Conservation (phyloP, 2,797 vertebrate species). For the Ciconia nigra region DNA sequence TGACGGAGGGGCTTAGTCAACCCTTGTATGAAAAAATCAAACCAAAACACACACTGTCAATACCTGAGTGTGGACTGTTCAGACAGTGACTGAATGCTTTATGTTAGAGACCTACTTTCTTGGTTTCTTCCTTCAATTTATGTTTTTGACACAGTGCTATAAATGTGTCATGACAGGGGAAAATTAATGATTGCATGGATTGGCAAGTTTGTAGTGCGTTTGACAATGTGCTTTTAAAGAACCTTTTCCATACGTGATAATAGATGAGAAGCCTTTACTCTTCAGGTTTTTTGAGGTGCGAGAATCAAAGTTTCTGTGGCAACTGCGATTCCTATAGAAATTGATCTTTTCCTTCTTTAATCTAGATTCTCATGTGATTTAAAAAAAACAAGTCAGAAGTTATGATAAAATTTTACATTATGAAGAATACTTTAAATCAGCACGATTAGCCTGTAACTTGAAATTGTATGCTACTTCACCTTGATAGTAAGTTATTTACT, state of each 20-base stretch:
- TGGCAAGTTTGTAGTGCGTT: background rate
- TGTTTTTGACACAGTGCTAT: background rate
- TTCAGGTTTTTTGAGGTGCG: background rate
- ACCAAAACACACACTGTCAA: accelerated
- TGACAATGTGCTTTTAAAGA: background rate
- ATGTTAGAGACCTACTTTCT: background rate
- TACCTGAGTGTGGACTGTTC: background rate
- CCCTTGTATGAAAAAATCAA: background rate
- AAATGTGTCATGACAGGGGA: background rate
- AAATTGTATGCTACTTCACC: background rate
- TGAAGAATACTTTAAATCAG: background rate
- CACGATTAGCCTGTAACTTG: background rate
- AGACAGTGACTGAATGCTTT: background rate
- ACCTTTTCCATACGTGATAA: accelerated
- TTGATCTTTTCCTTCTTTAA: background rate
- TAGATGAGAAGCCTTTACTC: background rate
- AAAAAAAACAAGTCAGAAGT: background rate
- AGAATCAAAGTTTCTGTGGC: background rate
- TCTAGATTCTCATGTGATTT: background rate
- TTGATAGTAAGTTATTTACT: background rate
- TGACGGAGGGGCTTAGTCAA: background rate
- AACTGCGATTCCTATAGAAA: background rate
- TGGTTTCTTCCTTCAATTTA: background rate
- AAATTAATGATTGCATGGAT: background rate
- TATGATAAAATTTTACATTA: background rate